These are phyloP conservation scores for Gallirallus australis DNA, from an alignment of 2,797 vertebrate genomes.

Conservation along the genomic window DNA sequence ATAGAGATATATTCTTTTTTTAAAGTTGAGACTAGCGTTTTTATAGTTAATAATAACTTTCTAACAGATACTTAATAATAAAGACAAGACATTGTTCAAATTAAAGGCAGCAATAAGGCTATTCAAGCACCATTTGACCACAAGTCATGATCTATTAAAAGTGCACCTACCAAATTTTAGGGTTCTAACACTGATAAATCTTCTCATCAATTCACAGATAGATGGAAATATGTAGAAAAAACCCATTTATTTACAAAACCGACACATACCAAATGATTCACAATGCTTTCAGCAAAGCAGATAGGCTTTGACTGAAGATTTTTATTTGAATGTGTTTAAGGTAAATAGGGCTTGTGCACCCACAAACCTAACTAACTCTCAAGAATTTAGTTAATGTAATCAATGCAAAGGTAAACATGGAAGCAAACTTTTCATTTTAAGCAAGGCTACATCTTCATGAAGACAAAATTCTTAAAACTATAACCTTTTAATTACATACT, in stretches of 20 bases:
- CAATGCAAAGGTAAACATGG: neutral
- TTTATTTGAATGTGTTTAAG: neutral
- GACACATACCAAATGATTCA: neutral
- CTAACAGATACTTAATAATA: neutral
- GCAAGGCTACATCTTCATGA: neutral
- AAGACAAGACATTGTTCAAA: neutral
- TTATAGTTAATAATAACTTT: neutral
- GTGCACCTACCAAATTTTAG: neutral
- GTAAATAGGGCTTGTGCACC: neutral
- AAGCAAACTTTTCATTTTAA: neutral
- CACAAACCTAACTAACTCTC: neutral
- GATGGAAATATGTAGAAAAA: neutral
- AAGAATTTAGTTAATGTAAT: neutral
- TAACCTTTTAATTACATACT: neutral
- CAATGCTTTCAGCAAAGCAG: neutral
- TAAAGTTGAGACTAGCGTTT: neutral
- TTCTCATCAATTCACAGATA: neutral
- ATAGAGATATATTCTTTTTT: constrained; percentile 9
- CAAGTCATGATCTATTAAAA: neutral
- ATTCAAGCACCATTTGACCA: neutral
- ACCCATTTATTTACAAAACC: constrained; percentile 21
- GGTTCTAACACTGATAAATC: neutral
- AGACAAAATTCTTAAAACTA: neutral
- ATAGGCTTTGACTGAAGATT: neutral
- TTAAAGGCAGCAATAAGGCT: neutral